phyloP scores from a whole-genome alignment of 2,797 vertebrate species.

The Gastrophryne carolinensis region DNA sequence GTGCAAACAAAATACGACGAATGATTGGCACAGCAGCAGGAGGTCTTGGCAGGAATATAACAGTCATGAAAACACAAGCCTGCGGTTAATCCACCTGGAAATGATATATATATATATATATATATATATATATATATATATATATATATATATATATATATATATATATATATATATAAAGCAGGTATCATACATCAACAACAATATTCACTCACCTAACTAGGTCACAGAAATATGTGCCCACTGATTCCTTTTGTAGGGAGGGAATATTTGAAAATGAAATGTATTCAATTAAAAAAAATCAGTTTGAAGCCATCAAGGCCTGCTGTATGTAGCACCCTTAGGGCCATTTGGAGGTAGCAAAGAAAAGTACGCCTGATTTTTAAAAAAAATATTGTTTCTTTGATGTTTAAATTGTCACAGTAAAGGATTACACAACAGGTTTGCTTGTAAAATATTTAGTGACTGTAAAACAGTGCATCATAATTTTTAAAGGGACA shows the following conservation, averaged over 20 bases:
- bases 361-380: conserved; percentile 13
- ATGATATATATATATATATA: too few species aligned
- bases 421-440: background rate
- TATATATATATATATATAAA: conserved; percentile 13
- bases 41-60: background rate
- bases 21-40: too few species aligned
- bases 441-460: background rate
- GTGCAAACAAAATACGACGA: background rate
- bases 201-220: conserved; percentile 24
- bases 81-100: background rate
- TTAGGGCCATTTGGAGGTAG: conserved; percentile 15
- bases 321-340: conserved; percentile 6
- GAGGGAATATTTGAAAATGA: conserved; percentile 11
- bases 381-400: background rate
- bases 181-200: conserved; percentile 27
- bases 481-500: too few species aligned
- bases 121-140: too few species aligned
- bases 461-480: background rate
- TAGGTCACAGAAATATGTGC: conserved; percentile 19
- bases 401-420: conserved; percentile 19
- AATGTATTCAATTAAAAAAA: conserved; percentile 48
- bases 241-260: conserved; percentile 29
- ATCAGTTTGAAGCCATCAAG: conserved; percentile 30
- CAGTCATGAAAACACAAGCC: background rate
- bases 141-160: too few species aligned